Evolutionary conservation across 1,140 invertebrate genomes (phyloP), one percentile per base, ranked within the genome.

Genomic region (Drosophila ananassae): DNA sequence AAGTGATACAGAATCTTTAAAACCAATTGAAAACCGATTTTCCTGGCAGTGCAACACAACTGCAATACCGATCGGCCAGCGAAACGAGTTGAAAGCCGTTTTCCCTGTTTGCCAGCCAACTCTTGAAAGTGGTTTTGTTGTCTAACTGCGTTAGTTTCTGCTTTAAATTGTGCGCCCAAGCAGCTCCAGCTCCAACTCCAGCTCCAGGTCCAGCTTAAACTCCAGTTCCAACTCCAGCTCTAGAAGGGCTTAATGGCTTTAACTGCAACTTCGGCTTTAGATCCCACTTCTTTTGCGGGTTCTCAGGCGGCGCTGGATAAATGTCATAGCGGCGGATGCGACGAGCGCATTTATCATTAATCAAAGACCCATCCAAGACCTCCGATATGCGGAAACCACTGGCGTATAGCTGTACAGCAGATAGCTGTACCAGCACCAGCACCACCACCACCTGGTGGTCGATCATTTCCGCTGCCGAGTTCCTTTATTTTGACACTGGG

Each of bases 101-200:
- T 89, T 89, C 84, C 79, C 79, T 89, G 83, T 89, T 87, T 79
- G 79, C 81, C 44, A 79, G 54, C 48, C 71, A 79, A 58, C 79
- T 73, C 83, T 89, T 89, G 79, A 89, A 89, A 89, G 79, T 89
- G 79, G 84, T 87, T 89, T 63, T 83, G 79, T 83, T 83, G 83
- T 89, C 83, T 74, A 84, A 89, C 83, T 89, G 83, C 84, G 84
- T 89, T 87, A 87, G 83, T 77, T 83, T 76, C 63, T 83, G 79
- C 75, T 79, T 87, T 87, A 87, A 87, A 85, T 85, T 85, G 82
- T 87, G 68, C 78, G 82, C 61, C 61, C 61, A 68, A 85, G 58
- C 80, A 75, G 71, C 63, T 77, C 67, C 66, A 54, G 25, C 47
- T 25, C 25, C 80, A 75, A 64, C 63, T 77, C 67, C 66, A 54